Evolutionary conservation across 2,113 vertebrate genomes (phyloP).

Genomic region (Sphyrna mokarran): DNA sequence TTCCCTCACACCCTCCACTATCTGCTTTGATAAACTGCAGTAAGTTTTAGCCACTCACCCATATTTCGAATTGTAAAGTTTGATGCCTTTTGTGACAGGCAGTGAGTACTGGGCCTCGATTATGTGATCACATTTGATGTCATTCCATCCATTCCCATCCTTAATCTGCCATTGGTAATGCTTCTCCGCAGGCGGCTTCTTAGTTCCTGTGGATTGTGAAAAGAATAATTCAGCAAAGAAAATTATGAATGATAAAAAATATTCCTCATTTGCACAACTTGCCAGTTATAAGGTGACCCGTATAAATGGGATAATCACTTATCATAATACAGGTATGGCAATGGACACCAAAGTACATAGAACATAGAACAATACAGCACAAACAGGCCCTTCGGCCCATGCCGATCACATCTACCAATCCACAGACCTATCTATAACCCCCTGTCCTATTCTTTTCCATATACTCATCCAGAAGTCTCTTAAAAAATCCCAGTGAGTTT

Average conservation of each 20-base stretch:
- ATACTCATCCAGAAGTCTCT: too few relatives aligned
- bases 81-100: constrained; percentile 52
- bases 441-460: too few relatives aligned
- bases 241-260: not conserved
- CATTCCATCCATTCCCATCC: constrained; percentile 44
- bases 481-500: too few relatives aligned
- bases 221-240: not conserved
- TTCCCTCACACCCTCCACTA: not conserved
- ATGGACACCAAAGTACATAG: too few relatives aligned
- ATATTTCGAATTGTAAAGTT: constrained; percentile 51
- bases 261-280: not conserved
- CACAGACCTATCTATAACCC: too few relatives aligned
- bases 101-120: constrained; percentile 58
- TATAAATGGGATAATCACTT: not conserved
- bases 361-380: too few relatives aligned
- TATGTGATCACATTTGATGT: constrained; percentile 51
- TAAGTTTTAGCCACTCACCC: constrained; percentile 46
- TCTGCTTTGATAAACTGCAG: not conserved
- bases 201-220: constrained; percentile 37
- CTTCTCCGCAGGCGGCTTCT: constrained; percentile 35
- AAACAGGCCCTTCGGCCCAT: too few relatives aligned
- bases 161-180: constrained; percentile 55
- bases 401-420: too few relatives aligned
- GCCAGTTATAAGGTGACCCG: not conserved
- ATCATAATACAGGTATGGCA: too few relatives aligned